Conservation (phyloP, 2,113 vertebrate species). For the Callipepla squamata region DNA sequence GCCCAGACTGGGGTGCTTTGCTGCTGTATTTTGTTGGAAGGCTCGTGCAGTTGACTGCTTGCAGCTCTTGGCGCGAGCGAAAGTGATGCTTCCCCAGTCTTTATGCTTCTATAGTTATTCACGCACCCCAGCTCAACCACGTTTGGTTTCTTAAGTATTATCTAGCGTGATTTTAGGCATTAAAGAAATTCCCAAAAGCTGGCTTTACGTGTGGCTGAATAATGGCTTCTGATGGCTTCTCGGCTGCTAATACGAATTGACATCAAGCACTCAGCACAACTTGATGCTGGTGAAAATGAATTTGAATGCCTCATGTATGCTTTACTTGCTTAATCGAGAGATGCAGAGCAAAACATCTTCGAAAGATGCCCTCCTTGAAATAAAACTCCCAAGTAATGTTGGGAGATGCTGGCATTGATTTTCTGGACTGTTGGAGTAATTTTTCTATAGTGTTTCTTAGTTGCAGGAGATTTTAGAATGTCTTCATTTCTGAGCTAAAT, state of each 20-base stretch:
- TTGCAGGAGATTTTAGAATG: neutral
- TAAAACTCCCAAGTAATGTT: rapidly evolving
- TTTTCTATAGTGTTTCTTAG: neutral
- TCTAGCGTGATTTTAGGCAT: neutral
- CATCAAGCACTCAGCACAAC: neutral
- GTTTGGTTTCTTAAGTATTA: neutral
- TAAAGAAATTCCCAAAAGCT: neutral
- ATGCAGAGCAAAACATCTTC: rapidly evolving
- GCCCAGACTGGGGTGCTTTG: neutral
- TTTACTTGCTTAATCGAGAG: neutral
- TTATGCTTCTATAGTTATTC: neutral
- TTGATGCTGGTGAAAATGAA: neutral
- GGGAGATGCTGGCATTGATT: neutral
- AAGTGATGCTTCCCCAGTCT: neutral
- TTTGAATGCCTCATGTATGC: neutral
- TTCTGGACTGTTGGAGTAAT: neutral
- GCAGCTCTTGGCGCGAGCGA: rapidly evolving
- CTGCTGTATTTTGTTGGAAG: neutral
- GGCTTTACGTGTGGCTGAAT: neutral
- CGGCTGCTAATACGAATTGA: neutral
- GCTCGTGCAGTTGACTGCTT: neutral
- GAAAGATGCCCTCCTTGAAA: neutral
- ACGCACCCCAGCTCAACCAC: neutral
- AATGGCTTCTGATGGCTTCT: neutral
- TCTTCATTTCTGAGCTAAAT: neutral